Evolutionary conservation across 2,888 invertebrate species (phyloP), one percentile per base, ranked within the genome.

Genomic region (Athrips mouffetella): DNA sequence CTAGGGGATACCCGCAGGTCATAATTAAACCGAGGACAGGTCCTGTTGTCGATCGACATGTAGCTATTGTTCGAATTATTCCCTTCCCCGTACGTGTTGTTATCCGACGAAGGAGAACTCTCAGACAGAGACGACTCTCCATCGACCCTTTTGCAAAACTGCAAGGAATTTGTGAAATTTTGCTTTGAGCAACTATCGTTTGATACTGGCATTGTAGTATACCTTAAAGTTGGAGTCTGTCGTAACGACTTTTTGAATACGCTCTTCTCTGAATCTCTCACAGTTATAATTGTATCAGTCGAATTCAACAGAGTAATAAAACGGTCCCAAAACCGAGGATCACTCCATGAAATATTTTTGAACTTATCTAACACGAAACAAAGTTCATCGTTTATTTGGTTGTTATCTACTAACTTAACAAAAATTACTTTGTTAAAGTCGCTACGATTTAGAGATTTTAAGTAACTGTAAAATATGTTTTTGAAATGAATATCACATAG

Each of bases 291-390:
- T 54, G 87, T 88, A 61, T 88, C 88, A 23, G 87, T 88, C 3
- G 93, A 92, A 75, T 95, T 94, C 37, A 94, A 93, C 88, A 95
- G 91, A 50, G 93, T 91, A 71, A 93, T 90, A 54, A 96, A 89
- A 76, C 94, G 94, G 65, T 95, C 94, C 96, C 96, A 96, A 82
- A 96, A 96, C 56, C 94, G 90, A 45, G 92, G 91, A 70, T 96
- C 95, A 57, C 91, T 92, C 92, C 93, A 94, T 50, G 92, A 90
- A 60, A 93, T 90, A 65, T 91, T 92, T 46, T 91, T 90, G 86
- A 93, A 91, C 62, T 86, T 87, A 73, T 88, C 85, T 73, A 88
- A 67, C 42, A 86, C 65, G 58, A 80, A 82, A 75, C 86, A 75
- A 15, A 88, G 63, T 58, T 88, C 88, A 46, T 87, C 85, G 55